Percentiles rank a stretch among this genome's conserved stretches.
These are phyloP conservation scores for Acromyrmex echinatior DNA, from an alignment of 1,140 invertebrate species.

Conservation along the genomic window DNA sequence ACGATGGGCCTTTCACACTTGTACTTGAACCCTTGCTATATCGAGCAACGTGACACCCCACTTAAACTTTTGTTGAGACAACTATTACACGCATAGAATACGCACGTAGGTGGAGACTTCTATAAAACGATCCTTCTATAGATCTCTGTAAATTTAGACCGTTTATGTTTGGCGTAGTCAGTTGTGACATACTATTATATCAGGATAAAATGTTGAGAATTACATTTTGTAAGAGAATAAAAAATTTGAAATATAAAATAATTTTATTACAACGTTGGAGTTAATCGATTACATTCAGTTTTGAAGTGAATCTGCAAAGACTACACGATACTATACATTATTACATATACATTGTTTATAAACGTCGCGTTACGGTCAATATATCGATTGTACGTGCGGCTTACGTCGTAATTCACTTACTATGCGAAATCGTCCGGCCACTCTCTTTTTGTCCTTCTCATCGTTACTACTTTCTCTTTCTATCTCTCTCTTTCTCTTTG, in stretches of 20 bases:
- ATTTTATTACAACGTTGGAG: conserved; percentile 34
- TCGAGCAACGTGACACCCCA: background rate
- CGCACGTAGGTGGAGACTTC: background rate
- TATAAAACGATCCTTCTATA: background rate
- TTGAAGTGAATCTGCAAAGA: conserved; percentile 11
- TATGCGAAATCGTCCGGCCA: conserved; percentile 37
- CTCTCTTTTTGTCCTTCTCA: conserved; percentile 21
- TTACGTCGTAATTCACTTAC: conserved; percentile 53
- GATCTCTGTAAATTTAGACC: background rate
- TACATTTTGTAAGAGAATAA: background rate
- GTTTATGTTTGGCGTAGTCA: background rate
- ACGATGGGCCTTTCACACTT: conserved; percentile 37
- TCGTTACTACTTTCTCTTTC: conserved; percentile 30
- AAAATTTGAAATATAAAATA: conserved; percentile 18
- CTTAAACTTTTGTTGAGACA: conserved; percentile 5
- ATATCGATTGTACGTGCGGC: conserved; percentile 37
- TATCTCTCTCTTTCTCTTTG: conserved; percentile 25
- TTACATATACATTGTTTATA: conserved; percentile 61
- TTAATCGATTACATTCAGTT: conserved; percentile 44
- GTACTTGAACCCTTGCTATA: conserved; percentile 18
- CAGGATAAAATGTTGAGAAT: conserved; percentile 3
- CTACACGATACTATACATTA: conserved; percentile 19
- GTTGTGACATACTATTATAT: conserved; percentile 20
- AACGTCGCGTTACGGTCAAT: conserved; percentile 43
- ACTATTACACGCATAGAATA: background rate